Base-by-base conservation (phyloP, 2,888 invertebrate species). In the Scelioninae gen. 2 region DNA sequence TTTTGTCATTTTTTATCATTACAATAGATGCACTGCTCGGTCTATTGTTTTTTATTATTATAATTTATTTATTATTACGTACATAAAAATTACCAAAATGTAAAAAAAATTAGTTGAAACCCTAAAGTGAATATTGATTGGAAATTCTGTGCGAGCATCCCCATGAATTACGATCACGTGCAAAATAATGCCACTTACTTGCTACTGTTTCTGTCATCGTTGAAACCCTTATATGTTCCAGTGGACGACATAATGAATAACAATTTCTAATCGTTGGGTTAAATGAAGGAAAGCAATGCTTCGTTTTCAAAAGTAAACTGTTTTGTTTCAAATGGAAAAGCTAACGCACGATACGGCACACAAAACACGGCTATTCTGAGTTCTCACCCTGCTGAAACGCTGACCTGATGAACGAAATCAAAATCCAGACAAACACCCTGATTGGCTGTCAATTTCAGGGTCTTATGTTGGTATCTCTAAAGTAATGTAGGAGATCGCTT, bases 161-260 rank as follows among this genome's bases (percentile, higher is more conserved):
- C 39, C 16, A 2, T 9, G 9, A 35, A 35, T 6, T 7, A 11
- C n/a, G 6, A 43, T 43, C 19, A 45, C 25, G 45, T 45, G 48
- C 16, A 2, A 11, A 19, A 50, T 28, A 50, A 63, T 43, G 48
- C 11, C 16, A 88, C 90, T 88, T 83, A 90, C 90, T 89, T 91
- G 87, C 92, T 91, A 41, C 91, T 91, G 81, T 90, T 90, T 82
- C 89, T 91, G 73, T 88, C 89, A 78, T 90, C 89, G 45, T 87
- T 87, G 74, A 90, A 80, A 69, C 91, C 91, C 74, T 90, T 88
- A 80, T 88, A 90, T 70, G 90, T 89, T 57, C 89, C 85, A 37
- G 91, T 91, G 52, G 91, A 91, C 82, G 91, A 90, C 91, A 91
- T 91, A 80, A 80, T 85, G 2, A n/a, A n/a, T n/a, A n/a, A 11